These are phyloP conservation scores for Muraenolepis orangiensis DNA, from an alignment of 2,797 vertebrate species.

Conservation along the genomic window DNA sequence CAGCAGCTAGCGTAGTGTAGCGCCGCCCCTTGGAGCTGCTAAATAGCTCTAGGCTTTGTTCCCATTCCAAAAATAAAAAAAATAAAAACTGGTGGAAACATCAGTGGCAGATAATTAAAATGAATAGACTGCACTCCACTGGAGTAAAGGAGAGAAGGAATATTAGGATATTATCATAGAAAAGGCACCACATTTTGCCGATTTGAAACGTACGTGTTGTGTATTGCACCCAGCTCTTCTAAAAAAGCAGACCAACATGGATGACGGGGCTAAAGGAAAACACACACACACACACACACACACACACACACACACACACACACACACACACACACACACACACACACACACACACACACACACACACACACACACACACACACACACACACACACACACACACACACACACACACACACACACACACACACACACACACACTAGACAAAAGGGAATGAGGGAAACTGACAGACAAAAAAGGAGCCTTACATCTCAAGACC, in stretches of 20 bases:
- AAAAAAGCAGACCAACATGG: background rate
- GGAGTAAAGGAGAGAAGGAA: conserved; percentile 20
- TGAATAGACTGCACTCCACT: background rate
- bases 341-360: no score
- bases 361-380: no score
- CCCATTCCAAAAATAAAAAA: conserved; percentile 21
- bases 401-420: no score
- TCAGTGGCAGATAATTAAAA: conserved; percentile 10
- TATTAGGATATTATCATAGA: background rate
- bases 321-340: no score
- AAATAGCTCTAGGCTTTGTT: conserved; percentile 38
- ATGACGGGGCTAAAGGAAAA: conserved; percentile 22
- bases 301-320: no score
- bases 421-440: no score
- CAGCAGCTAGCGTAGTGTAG: conserved; percentile 37
- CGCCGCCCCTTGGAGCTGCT: conserved; percentile 54
- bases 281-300: no score
- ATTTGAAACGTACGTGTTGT: background rate
- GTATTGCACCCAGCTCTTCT: background rate
- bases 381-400: no score
- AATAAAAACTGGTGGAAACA: conserved; percentile 1
- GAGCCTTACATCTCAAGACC: no score
- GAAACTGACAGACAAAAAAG: no score
- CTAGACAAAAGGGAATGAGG: no score
- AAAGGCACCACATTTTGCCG: background rate